Evolutionary conservation across 1,140 invertebrate genomes (phyloP), one percentile per base, ranked within the genome.

Genomic region (Drosophila mayri): DNA sequence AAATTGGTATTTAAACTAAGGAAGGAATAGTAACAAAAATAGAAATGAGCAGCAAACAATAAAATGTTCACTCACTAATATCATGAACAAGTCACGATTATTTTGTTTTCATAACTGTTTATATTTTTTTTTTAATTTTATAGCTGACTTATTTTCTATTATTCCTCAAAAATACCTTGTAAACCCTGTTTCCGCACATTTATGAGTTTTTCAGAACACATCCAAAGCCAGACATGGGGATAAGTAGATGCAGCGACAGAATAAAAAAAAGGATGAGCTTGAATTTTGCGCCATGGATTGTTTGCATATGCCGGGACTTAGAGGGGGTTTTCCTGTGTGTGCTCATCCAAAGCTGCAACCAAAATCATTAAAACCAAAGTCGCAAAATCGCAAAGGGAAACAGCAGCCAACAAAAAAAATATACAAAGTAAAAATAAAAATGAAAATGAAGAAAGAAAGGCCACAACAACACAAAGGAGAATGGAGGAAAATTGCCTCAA

Each of bases 301-400:
- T 66, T 67, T 67, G 61, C 37, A 65, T 72, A 44, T 70, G 81
- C 30, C 64, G 62, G 61, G 18, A 52, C 38, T 20, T 60, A 57
- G 9, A 35, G 32, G 28, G 47, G 14, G 8, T 16, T 16, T 4
- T 18, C 74, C 30, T 70, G 46, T 49, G 22, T 68, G 62, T 50
- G 46, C 47, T 64, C 60, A 74, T 70, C 62, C 72, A 73, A 79
- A 79, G 74, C 85, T 90, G 85, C 85, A 90, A 59, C 63, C 68
- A 67, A 88, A 85, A 90, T 88, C 77, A 88, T 88, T 88, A 90
- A 90, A 85, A 81, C 52, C 85, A 81, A 50, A 50, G 70, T 81
- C 77, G 62, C 66, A 66, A 71, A 73, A 72, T 55, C 52, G 52
- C 52, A 55, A 38, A 38, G 20, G 52, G 52, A 35, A 55, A 37